A percentile compares a stretch with the other conserved stretches of the same genome.
phyloP scores from a whole-genome alignment of 37 sponge, comb jelly and placozoan genomes.

The Tethya wilhelma region DNA sequence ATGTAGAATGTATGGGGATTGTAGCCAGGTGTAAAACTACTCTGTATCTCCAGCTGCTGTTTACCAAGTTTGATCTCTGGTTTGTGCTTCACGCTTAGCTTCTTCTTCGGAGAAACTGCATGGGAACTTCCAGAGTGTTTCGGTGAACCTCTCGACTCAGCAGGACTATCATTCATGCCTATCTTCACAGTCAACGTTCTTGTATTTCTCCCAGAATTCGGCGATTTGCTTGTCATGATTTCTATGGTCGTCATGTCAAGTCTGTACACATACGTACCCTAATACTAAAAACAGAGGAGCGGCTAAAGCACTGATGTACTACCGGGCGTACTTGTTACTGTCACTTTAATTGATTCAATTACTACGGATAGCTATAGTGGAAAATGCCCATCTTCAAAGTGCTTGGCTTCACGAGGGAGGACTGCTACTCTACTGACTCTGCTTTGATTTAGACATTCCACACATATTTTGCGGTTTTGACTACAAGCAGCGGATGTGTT shows the following conservation, averaged over 20 bases:
- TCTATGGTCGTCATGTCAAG: constrained; percentile 39
- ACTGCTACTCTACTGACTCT: too few relatives aligned
- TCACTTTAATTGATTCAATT: too few relatives aligned
- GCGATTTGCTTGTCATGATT: constrained; percentile 17
- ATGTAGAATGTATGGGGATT: constrained; percentile 52
- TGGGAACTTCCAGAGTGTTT: too few relatives aligned
- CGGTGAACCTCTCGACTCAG: constrained; percentile 16
- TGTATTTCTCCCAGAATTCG: constrained; percentile 8
- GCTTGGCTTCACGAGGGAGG: too few relatives aligned
- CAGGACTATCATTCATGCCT: constrained; percentile 13
- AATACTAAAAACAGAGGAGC: background rate
- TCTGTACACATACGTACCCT: background rate
- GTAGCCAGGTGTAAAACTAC: background rate
- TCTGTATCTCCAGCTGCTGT: background rate
- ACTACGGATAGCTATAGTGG: too few relatives aligned
- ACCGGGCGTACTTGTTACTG: background rate
- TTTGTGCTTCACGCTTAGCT: constrained; percentile 6
- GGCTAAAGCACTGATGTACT: background rate
- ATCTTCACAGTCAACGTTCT: constrained; percentile 25
- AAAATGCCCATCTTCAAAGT: too few relatives aligned
- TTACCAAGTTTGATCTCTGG: background rate
- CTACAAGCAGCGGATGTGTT: too few relatives aligned
- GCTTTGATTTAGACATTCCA: background rate
- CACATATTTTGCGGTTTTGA: background rate
- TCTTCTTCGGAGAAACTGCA: constrained; percentile 26